Evolutionary conservation across 2,888 invertebrate genomes (phyloP), one percentile per base, ranked within the genome.

Genomic region (Escarpia spicata): DNA sequence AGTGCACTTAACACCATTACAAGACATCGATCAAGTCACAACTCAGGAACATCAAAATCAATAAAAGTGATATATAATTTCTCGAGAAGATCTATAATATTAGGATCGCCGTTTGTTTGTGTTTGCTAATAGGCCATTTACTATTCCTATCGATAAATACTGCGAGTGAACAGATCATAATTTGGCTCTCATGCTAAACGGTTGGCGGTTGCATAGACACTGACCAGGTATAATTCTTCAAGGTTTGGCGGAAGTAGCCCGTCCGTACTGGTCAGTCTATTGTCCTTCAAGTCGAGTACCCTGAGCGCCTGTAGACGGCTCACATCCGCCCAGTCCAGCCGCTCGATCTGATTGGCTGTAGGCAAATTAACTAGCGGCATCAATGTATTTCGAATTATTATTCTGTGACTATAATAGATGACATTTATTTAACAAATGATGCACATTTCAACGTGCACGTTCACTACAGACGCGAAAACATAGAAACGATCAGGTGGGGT

Each of bases 151-250:
- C 37, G 1, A 1, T 37, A 37, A 37, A 37, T 37, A 37, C 37
- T 37, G 37, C 37, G 37, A 37, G 37, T 37, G 37, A 37, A 37
- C 37, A 31, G 9, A 43, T 12, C 19, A 10, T 90, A 10, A 37
- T 37, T 90, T 37, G 31, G 43, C 8, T 19, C 31, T 6, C 15
- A 37, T 26, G 44, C 15, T 43, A 91, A 43, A 37, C 37, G 43
- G n/a, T 19, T 75, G 75, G 26, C 75, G 8, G 15, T 31, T 91
- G n/a, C 15, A 4, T 43, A 15, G 19, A 89, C 37, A 91, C 92
- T 75, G 44, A 93, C 93, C 92, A 93, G 89, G 90, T 93, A 93
- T 45, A 93, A 92, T 43, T 93, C 93, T 15, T 90, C 44, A 3
- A 93, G 89, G 10, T 58, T 93, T 45, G 60, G 91, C 15, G 93